These are phyloP conservation scores for Argyrosomus japonicus DNA, from an alignment of 2,113 vertebrate species.

Conservation along the genomic window DNA sequence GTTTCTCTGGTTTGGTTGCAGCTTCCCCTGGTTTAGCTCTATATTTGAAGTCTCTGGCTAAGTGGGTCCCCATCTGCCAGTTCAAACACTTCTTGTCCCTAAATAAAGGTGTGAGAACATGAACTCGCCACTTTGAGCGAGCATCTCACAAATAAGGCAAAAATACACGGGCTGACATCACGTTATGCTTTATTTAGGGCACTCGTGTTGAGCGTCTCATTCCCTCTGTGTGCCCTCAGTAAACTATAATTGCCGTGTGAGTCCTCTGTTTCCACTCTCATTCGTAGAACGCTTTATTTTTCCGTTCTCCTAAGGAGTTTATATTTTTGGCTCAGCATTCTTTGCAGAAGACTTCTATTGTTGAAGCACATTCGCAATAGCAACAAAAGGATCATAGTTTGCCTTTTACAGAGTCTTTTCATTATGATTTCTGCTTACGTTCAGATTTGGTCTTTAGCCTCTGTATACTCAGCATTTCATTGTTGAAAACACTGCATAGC, in stretches of 20 bases:
- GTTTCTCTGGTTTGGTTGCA: conserved; percentile 1
- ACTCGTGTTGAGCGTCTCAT: not conserved
- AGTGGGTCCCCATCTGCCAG: not conserved
- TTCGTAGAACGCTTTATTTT: not conserved
- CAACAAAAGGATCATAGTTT: conserved; percentile 1
- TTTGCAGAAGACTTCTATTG: not conserved
- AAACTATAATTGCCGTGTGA: conserved; percentile 2
- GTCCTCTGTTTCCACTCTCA: not conserved
- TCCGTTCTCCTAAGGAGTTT: not conserved
- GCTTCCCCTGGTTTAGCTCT: not conserved
- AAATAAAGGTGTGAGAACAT: conserved; percentile 22
- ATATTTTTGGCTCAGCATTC: conserved; percentile 1
- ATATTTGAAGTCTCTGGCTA: not conserved
- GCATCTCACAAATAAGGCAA: not conserved
- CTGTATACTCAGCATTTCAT: not conserved
- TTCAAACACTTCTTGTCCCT: conserved; percentile 4
- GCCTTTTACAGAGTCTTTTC: not conserved
- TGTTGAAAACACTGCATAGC: not conserved
- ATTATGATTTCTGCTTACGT: conserved; percentile 1
- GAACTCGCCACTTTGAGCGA: conserved; percentile 7
- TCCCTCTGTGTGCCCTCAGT: conserved; percentile 5
- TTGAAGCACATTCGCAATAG: conserved; percentile 10
- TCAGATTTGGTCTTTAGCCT: not conserved
- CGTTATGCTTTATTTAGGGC: conserved; percentile 22
- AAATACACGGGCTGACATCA: conserved; percentile 3